Conservation (phyloP, 2,113 vertebrate genomes). For the Agapornis roseicollis region DNA sequence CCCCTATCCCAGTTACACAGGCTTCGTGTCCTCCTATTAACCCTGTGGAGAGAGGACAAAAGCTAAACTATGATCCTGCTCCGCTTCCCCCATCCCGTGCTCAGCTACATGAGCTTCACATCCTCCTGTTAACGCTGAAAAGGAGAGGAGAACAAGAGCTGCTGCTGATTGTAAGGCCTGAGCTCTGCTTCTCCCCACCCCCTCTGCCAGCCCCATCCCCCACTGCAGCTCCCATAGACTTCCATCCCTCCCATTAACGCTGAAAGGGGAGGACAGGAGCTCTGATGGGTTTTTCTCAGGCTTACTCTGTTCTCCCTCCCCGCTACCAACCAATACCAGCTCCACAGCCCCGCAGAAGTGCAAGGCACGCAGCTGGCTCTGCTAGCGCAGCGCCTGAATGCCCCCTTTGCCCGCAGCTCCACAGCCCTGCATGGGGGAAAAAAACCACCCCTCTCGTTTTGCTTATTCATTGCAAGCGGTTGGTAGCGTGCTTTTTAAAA, state of each 20-base stretch:
- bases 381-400: neutral
- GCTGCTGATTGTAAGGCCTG: slow-evolving; percentile 63
- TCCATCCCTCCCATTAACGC: slow-evolving; percentile 59
- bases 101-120: slow-evolving; percentile 44
- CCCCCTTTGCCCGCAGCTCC: neutral
- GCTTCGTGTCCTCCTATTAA: slow-evolving; percentile 48
- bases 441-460: neutral
- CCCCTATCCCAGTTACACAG: slow-evolving; percentile 4
- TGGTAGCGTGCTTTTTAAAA: slow-evolving; percentile 35
- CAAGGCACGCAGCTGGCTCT: slow-evolving; percentile 20
- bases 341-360: slow-evolving; percentile 32
- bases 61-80: slow-evolving; percentile 40
- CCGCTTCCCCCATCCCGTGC: slow-evolving; percentile 21
- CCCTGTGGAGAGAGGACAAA: slow-evolving; percentile 59
- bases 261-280: slow-evolving; percentile 61
- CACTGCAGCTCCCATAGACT: slow-evolving; percentile 63
- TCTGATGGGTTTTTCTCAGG: slow-evolving; percentile 58
- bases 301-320: slow-evolving; percentile 10
- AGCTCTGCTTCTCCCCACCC: slow-evolving; percentile 65
- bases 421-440: neutral
- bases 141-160: slow-evolving; percentile 51
- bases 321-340: neutral
- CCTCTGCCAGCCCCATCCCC: slow-evolving; percentile 67
- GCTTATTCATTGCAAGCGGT: slow-evolving; percentile 42
- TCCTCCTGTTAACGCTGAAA: slow-evolving; percentile 54